phyloP scores from a whole-genome alignment of 2,888 invertebrate species.

The Teleogryllus oceanicus region DNA sequence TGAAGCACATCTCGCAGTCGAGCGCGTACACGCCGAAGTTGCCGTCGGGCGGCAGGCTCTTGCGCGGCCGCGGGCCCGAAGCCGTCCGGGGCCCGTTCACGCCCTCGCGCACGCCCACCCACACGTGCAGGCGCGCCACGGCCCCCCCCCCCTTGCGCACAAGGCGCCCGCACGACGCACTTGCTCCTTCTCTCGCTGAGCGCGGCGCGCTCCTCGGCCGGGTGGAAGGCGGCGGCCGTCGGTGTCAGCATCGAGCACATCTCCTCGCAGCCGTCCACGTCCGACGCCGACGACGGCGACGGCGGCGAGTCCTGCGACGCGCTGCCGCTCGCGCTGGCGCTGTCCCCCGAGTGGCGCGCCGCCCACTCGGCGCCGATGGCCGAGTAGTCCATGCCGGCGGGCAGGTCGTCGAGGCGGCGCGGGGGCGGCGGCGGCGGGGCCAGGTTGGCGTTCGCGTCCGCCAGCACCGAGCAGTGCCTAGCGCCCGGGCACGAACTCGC shows the following conservation, averaged over 20 bases:
- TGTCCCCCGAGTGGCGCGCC: slow-evolving; percentile 43
- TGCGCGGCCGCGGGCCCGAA: slow-evolving; percentile 56
- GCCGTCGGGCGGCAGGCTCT: slow-evolving; percentile 52
- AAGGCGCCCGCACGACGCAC: slow-evolving; percentile 74
- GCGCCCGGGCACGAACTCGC: slow-evolving; percentile 60
- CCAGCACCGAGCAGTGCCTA: slow-evolving; percentile 8
- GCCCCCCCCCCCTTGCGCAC: slow-evolving; percentile 50
- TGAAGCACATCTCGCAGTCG: slow-evolving; percentile 98
- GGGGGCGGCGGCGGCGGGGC: background rate
- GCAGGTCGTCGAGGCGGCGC: slow-evolving; percentile 12
- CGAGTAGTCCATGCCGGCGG: slow-evolving; percentile 35
- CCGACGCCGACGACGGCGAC: background rate
- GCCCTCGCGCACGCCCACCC: slow-evolving; percentile 68
- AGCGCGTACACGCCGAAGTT: slow-evolving; percentile 68
- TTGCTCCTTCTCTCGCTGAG: slow-evolving; percentile 42
- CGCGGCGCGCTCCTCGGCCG: background rate
- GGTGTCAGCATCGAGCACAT: slow-evolving; percentile 48
- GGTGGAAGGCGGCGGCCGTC: slow-evolving; percentile 53
- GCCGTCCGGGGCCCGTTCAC: slow-evolving; percentile 68
- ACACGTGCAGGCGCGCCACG: slow-evolving; percentile 66
- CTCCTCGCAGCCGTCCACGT: slow-evolving; percentile 40
- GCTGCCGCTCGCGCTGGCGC: slow-evolving; percentile 38
- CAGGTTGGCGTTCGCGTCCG: background rate
- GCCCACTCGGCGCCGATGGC: slow-evolving; percentile 39
- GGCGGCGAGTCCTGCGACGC: slow-evolving; percentile 24